Evolutionary conservation across 2,113 vertebrate species (phyloP), one percentile per base, ranked within the genome.

Genomic region (Polypterus senegalus): DNA sequence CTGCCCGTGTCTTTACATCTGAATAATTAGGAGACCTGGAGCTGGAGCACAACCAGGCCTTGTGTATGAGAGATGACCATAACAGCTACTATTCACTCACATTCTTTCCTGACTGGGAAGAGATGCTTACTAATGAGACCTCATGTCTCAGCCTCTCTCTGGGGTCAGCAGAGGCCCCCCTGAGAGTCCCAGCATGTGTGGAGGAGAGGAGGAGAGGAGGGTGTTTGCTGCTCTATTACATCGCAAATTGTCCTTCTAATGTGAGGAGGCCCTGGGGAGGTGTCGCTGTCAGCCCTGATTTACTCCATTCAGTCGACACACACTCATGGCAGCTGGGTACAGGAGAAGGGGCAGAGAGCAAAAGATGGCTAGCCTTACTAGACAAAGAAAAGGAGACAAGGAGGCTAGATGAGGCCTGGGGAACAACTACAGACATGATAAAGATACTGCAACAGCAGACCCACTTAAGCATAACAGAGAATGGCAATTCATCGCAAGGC

Each of bases 201-300:
- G 49, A 7, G 6, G 49, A 6, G 6, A 51, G 6, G 9, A 9
- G 27, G 27, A 27, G 27, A 27, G 27, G 27, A 27, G 27, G 27
- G 27, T 57, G 27, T 57, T 75, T 77, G 77, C 83, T 79, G 87
- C 88, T 92, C 87, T 91, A 91, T 93, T 90, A 91, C 85, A 80
- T 69, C 75, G 81, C 86, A 87, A 88, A 92, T 91, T 88, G 88
- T 86, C 79, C 80, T 81, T 83, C 86, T 91, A 89, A 91, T 85
- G 80, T 88, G 85, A 86, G 73, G 83, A 27, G 79, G 86, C 90
- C 87, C 88, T 73, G 65, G 83, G 83, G 89, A 91, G 84, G 83
- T 90, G 89, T 92, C 87, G 83, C 84, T 89, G 91, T 90, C 91
- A 87, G 77, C 66, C 63, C 67, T 90, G 88, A 92, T 93, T 92